Conservation (phyloP, 2,113 vertebrate genomes). For the Lophotis ruficrista region DNA sequence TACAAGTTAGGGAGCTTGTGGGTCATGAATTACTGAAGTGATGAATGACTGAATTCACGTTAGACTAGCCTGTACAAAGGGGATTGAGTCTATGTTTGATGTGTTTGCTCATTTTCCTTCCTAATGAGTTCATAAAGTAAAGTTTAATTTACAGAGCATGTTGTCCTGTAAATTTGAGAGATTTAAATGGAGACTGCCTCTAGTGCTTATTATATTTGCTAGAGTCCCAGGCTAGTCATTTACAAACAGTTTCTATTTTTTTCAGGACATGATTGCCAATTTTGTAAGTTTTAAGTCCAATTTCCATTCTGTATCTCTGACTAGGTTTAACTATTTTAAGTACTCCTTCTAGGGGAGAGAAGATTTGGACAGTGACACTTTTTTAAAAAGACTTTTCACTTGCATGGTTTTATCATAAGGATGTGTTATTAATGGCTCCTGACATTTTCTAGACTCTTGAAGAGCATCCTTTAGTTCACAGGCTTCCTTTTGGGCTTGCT, state of each 20-base stretch:
- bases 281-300: neutral
- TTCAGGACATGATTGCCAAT: neutral
- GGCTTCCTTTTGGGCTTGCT: neutral
- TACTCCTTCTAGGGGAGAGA: neutral
- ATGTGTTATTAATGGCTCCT: neutral
- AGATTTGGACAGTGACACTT: neutral
- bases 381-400: neutral
- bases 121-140: neutral
- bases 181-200: neutral
- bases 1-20: neutral
- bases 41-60: neutral
- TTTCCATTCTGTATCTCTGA: neutral
- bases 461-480: fast-evolving
- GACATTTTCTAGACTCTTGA: neutral
- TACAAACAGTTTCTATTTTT: neutral
- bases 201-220: neutral
- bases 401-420: neutral
- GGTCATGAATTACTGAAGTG: neutral
- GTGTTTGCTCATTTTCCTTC: neutral
- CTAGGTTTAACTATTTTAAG: neutral
- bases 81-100: neutral
- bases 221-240: neutral
- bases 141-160: neutral
- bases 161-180: neutral
- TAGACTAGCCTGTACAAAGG: neutral